phyloP scores from a whole-genome alignment of 2,797 vertebrate species.

The Hemibagrus guttatus region DNA sequence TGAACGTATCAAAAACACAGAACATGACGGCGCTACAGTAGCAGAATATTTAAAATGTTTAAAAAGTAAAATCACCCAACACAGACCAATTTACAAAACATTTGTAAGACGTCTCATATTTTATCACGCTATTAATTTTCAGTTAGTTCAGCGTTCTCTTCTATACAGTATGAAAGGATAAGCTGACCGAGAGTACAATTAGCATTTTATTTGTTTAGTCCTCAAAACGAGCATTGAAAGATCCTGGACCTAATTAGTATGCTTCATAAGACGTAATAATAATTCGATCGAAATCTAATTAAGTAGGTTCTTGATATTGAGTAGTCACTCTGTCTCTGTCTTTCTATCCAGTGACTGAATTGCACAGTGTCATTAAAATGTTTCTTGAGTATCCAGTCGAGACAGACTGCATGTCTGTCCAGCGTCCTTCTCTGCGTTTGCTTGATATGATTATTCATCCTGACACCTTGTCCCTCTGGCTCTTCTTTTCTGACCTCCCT shows the following conservation, averaged over 20 bases:
- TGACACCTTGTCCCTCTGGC: conserved; percentile 47
- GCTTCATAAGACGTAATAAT: not conserved
- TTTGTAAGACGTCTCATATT: not conserved
- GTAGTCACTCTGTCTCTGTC: not conserved
- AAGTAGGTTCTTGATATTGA: not conserved
- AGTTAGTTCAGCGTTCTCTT: not conserved
- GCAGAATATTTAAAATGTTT: too few relatives aligned
- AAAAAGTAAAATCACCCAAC: too few relatives aligned
- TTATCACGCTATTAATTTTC: not conserved
- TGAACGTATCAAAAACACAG: too few relatives aligned
- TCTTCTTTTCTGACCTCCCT: conserved; percentile 34
- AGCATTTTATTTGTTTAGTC: not conserved
- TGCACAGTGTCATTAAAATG: too few relatives aligned
- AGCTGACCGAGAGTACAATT: not conserved
- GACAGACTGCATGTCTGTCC: conserved; percentile 32
- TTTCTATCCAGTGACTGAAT: not conserved
- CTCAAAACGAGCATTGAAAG: not conserved
- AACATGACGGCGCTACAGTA: too few relatives aligned
- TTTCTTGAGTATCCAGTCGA: not conserved
- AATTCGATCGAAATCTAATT: not conserved
- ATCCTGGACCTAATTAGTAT: not conserved
- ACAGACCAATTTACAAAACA: too few relatives aligned
- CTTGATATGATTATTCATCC: conserved; percentile 40
- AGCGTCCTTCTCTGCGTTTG: conserved; percentile 7
- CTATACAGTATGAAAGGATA: not conserved